Percentiles rank a stretch among this genome's conserved stretches.
Evolutionary conservation across 2,797 vertebrate genomes (phyloP).

Genomic region (Lagorchestes hirsutus): DNA sequence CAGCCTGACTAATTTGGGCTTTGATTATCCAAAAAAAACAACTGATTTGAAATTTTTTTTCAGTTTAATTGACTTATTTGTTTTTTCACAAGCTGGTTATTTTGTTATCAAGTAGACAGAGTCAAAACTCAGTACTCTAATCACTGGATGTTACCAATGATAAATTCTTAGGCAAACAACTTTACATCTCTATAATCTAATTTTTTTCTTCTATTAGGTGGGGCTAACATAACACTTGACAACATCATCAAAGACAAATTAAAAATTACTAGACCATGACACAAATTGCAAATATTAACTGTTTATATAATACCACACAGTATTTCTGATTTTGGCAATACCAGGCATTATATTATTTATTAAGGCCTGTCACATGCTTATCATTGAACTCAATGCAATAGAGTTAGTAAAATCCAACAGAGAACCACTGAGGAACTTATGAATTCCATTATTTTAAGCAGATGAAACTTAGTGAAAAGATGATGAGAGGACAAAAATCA

Average conservation of each 20-base stretch:
- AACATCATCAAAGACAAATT: neutral
- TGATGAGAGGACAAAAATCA: slow-evolving; percentile 10
- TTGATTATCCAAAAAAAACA: neutral
- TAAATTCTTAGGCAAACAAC: neutral
- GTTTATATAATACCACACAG: neutral
- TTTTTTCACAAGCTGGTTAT: neutral
- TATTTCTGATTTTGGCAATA: slow-evolving; percentile 5
- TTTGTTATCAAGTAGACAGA: neutral
- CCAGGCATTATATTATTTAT: neutral
- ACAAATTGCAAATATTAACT: neutral
- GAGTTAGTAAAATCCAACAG: slow-evolving; percentile 14
- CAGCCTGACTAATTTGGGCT: neutral
- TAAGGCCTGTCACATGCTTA: neutral
- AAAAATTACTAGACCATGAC: slow-evolving; percentile 30
- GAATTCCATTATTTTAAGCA: slow-evolving; percentile 50
- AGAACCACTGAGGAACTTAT: slow-evolving; percentile 25
- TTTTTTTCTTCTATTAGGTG: neutral
- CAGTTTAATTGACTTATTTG: neutral
- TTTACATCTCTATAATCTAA: neutral
- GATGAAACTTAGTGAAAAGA: slow-evolving; percentile 37
- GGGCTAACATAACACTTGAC: neutral
- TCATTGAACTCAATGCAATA: neutral
- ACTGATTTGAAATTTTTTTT: neutral
- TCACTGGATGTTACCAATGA: neutral
- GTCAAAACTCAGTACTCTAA: slow-evolving; percentile 1